Evolutionary conservation across 2,113 vertebrate genomes (phyloP).

Genomic region (Atractosteus spatula): DNA sequence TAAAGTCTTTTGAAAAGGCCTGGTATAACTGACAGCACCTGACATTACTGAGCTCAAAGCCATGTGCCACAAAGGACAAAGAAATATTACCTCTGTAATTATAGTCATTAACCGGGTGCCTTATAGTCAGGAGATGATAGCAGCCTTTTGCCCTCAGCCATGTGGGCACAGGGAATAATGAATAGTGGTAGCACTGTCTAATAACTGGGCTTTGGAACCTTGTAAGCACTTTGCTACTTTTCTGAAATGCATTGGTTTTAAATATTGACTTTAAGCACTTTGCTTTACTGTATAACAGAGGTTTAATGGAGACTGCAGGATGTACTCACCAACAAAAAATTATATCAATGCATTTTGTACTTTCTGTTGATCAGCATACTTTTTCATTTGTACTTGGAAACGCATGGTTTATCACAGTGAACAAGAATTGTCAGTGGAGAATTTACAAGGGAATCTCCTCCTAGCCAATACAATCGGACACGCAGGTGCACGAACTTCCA

Average conservation of each 20-base stretch:
- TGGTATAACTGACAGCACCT: constrained; percentile 27
- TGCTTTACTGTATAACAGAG: not conserved
- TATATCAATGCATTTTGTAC: no score
- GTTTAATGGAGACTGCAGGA: constrained; percentile 9
- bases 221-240: constrained; percentile 10
- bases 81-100: constrained; percentile 38
- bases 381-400: no score
- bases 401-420: no score
- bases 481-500: no score
- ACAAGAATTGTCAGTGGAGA: no score
- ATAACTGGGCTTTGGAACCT: not conserved
- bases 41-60: constrained; percentile 37
- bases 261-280: constrained; percentile 20
- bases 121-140: constrained; percentile 23
- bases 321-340: no score
- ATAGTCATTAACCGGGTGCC: constrained; percentile 34
- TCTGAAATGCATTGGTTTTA: constrained; percentile 21
- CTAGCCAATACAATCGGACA: no score
- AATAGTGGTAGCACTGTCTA: not conserved
- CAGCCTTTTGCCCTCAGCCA: constrained; percentile 10
- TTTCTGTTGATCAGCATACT: no score
- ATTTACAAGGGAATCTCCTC: no score
- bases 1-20: constrained; percentile 24
- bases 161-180: constrained; percentile 8
- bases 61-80: constrained; percentile 21